These are phyloP conservation scores for Chloebia gouldiae DNA, from an alignment of 2,113 vertebrate genomes.

Conservation along the genomic window DNA sequence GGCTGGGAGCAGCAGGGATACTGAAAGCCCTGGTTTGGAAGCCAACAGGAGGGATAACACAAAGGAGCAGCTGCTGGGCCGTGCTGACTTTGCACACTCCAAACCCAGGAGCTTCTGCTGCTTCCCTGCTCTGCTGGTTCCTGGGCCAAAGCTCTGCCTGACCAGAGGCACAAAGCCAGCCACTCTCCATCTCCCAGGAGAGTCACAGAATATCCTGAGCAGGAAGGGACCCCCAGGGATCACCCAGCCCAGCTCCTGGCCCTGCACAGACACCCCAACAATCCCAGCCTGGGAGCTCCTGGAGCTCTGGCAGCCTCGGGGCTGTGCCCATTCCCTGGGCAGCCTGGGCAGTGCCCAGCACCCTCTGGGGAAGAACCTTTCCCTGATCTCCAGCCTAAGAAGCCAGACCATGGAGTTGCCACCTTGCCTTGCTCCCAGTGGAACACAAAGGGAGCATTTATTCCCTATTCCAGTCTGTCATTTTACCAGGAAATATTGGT, in stretches of 20 bases:
- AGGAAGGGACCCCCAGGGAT: not conserved
- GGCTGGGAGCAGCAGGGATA: not conserved
- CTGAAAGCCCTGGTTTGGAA: not conserved
- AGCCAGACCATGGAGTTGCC: not conserved
- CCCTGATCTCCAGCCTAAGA: not conserved
- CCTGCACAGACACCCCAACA: not conserved
- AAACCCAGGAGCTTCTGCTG: not conserved
- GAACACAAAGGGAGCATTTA: not conserved
- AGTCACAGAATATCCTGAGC: not conserved
- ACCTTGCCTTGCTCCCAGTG: too few species aligned
- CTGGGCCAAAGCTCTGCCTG: not conserved
- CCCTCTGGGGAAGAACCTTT: not conserved
- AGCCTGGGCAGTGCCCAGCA: not conserved
- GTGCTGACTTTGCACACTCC: not conserved
- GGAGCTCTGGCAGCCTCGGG: not conserved
- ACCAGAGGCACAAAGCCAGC: not conserved
- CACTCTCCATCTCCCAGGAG: too few species aligned
- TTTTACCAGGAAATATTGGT: not conserved
- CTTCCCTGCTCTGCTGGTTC: fast-evolving
- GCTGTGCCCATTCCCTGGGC: not conserved
- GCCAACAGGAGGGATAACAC: not conserved
- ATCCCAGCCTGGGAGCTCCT: not conserved
- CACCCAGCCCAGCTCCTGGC: not conserved
- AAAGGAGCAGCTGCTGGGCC: not conserved
- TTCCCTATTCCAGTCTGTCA: not conserved